Evolutionary conservation across 30 jellyfish, hydroid and myxozoan species (phyloP), one percentile per base, ranked within the genome.

Genomic region (Pelagia noctiluca): DNA sequence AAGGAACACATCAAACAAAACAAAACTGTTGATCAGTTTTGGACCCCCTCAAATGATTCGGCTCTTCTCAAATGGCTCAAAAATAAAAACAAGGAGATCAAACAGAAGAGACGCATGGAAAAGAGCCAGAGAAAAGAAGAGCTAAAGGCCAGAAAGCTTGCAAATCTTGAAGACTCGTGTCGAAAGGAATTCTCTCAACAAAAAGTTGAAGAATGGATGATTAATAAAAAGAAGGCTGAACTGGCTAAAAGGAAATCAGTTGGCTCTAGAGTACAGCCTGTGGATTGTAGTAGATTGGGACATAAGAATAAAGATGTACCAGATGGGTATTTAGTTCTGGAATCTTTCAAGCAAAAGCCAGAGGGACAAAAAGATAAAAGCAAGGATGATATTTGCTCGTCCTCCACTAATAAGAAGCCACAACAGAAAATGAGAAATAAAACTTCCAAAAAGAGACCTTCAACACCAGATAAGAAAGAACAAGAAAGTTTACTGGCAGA

Each of bases 181-280:
- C 28, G 76, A 35, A 64, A 66, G 33, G 75, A 80, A 29, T 7
- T 64, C 13, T 68, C 90, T 0, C 75, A 68, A 19, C 31, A 48
- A 35, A 68, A 65, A 35, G 82, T 80, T 13, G 50, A 48, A n/a
- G 77, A 64, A n/a, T 80, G 90, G 90, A 80, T 80, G 84, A 46
- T 21, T 54, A 22, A 31, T 0, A 80, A 80, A 53, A 80, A 35
- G 37, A 18, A 79, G 25, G 3, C 11, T 24, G 47, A 36, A 26
- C 35, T 25, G 47, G 2, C 69, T 18, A 37, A 70, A 26, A 32
- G 35, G 66, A 25, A 31, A 11, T 78, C 71, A 19, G 87, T 75
- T 75, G 64, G 64, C 16, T 76, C 87, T 35, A 13, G 46, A 35
- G 67, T 71, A 16, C 35, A 37, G 18, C 46, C 85, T 0, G 16